phyloP scores from a whole-genome alignment of 2,113 vertebrate species.

The Mohoua ochrocephala region DNA sequence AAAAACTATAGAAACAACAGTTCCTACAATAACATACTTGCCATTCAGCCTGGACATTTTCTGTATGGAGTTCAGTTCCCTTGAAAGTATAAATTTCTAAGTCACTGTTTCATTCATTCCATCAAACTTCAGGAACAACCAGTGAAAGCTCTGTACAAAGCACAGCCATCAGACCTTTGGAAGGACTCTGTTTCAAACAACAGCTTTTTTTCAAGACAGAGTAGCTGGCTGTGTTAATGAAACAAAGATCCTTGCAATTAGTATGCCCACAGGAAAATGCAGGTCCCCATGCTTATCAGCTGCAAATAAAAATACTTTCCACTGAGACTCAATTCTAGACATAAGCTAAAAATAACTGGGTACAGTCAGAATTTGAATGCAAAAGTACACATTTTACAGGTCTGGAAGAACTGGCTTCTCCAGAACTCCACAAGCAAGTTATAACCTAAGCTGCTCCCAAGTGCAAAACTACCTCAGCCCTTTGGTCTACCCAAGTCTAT shows the following conservation, averaged over 20 bases:
- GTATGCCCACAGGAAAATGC: background rate
- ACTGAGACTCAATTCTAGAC: background rate
- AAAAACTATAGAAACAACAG: background rate
- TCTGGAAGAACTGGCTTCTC: constrained; percentile 9
- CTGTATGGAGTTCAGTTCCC: background rate
- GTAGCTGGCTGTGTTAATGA: background rate
- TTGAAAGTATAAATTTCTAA: background rate
- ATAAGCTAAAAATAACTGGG: background rate
- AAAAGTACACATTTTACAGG: background rate
- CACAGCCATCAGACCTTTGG: background rate
- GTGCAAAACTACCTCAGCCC: background rate
- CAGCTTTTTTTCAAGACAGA: background rate
- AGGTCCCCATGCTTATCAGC: background rate
- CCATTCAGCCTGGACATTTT: background rate
- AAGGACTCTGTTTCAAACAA: background rate
- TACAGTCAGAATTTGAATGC: background rate
- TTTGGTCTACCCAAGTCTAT: accelerated
- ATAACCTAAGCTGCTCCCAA: background rate
- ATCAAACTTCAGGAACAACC: background rate
- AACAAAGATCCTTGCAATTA: background rate
- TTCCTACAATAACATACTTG: background rate
- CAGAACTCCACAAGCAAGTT: background rate
- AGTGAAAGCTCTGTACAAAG: background rate
- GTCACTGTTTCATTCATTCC: background rate
- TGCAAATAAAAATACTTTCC: background rate